Base-by-base conservation (phyloP, 2,888 invertebrate species). In the Baccha elongata region DNA sequence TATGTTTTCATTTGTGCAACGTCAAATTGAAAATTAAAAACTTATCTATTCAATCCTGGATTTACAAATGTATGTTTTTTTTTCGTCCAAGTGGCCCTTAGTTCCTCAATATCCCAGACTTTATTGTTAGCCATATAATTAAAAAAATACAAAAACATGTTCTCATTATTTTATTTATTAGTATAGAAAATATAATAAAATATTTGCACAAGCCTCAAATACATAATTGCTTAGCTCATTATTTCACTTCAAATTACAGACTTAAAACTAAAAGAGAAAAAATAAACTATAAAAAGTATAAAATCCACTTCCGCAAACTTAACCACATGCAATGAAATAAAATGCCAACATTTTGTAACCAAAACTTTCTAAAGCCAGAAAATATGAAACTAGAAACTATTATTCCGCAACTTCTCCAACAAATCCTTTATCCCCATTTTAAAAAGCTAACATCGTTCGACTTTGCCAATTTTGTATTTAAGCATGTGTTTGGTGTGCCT, bases 161-260 rank as follows among this genome's bases (percentile, higher is more conserved):
- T 7, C 44, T 44, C 7, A 44, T 44, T 44, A 44, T 23, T 48
- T 48, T 1, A 15, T 8, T 48, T 13, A 48, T 48, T 48, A 48
- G 23, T 11, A 46, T 19, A 23, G n/a, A 23, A 48, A 23, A 10
- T 13, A 44, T 7, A 26, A 17, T 11, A 1, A 52, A 11, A n/a
- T 17, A 1, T 13, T 2, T 10, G 5, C 15, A 32, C 10, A 32
- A 37, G 3, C 3, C 55, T 15, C n/a, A n/a, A n/a, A n/a, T n/a
- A n/a, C n/a, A n/a, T 52, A 62, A 62, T 52, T 42, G 53, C 62
- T 42, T 13, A 37, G 35, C 48, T 42, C 68, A 76, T 83, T 58
- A 83, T 83, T 68, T 83, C 78, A 68, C 83, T 68, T 72, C 46
- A 83, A 76, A 73, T 68, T 64, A 50, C 72, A 78, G 17, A 71